phyloP scores from a whole-genome alignment of 1,140 invertebrate species.

The Daktulosphaira vitifoliae region DNA sequence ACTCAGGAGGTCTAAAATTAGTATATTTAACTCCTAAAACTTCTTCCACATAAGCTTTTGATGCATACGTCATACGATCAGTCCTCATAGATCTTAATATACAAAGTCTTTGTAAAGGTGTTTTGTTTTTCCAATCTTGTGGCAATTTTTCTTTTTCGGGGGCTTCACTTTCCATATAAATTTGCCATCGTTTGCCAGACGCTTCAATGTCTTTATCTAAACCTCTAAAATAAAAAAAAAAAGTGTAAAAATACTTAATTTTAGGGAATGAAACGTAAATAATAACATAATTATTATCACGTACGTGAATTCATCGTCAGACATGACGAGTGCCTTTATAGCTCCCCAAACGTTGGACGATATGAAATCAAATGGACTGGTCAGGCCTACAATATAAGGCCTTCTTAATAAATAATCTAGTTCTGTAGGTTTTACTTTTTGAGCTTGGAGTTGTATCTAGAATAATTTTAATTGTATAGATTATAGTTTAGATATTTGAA shows the following conservation, averaged over 20 bases:
- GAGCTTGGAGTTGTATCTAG: slow-evolving; percentile 58
- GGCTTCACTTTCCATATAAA: slow-evolving; percentile 81
- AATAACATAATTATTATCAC: not conserved
- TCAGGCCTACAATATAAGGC: slow-evolving; percentile 55
- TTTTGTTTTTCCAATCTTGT: slow-evolving; percentile 93
- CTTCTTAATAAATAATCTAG: slow-evolving; percentile 82
- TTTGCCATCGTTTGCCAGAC: slow-evolving; percentile 83
- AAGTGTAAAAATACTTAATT: too few species aligned
- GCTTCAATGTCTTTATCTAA: slow-evolving; percentile 89
- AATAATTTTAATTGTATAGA: not conserved
- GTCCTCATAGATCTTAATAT: slow-evolving; percentile 72
- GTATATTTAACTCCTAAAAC: slow-evolving; percentile 76
- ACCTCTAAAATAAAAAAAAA: slow-evolving; percentile 48
- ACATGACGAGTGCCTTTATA: slow-evolving; percentile 65
- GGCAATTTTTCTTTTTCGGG: slow-evolving; percentile 91
- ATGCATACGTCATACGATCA: slow-evolving; percentile 78
- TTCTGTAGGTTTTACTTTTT: slow-evolving; percentile 61
- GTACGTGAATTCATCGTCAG: slow-evolving; percentile 60
- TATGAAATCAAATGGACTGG: slow-evolving; percentile 76
- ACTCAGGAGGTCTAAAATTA: slow-evolving; percentile 64
- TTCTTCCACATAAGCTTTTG: slow-evolving; percentile 59
- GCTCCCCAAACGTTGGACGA: slow-evolving; percentile 79
- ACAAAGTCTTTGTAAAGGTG: slow-evolving; percentile 75
- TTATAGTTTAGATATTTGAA: too few species aligned
- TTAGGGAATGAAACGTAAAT: not conserved